Conservation (phyloP, 2,113 vertebrate species). For the Neolamprologus caudopunctatus region DNA sequence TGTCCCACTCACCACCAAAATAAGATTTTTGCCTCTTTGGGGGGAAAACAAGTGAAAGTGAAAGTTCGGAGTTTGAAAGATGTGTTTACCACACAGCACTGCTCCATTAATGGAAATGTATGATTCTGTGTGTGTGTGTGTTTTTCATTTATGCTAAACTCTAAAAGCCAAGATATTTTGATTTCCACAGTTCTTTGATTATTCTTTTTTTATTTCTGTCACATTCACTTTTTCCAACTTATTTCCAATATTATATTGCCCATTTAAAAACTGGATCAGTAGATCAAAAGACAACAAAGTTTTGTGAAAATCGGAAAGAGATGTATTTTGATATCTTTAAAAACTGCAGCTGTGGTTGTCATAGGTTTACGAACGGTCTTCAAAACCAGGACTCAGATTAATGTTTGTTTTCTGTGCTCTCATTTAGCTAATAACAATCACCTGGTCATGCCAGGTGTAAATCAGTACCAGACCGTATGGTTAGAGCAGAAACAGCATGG, state of each 20-base stretch:
- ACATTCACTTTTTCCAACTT: background rate
- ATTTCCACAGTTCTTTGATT: background rate
- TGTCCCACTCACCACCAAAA: background rate
- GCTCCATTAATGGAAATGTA: background rate
- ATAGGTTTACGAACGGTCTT: background rate
- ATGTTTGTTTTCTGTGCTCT: background rate
- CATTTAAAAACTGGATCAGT: background rate
- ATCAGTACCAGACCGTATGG: background rate
- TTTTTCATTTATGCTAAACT: background rate
- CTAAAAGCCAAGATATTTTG: background rate
- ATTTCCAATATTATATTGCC: background rate
- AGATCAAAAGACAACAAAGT: background rate
- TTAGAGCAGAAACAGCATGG: background rate
- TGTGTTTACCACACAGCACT: background rate
- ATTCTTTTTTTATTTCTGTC: background rate
- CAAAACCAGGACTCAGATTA: background rate
- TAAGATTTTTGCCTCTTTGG: background rate
- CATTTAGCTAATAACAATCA: constrained; percentile 7
- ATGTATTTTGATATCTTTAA: background rate
- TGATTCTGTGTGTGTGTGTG: background rate
- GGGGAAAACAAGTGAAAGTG: background rate
- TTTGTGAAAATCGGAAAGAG: background rate
- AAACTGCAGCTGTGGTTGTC: background rate
- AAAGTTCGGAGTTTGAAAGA: background rate
- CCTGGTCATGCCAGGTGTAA: constrained; percentile 26